Evolutionary conservation across 2,888 invertebrate genomes (phyloP).

Genomic region (Euplexia lucipara): DNA sequence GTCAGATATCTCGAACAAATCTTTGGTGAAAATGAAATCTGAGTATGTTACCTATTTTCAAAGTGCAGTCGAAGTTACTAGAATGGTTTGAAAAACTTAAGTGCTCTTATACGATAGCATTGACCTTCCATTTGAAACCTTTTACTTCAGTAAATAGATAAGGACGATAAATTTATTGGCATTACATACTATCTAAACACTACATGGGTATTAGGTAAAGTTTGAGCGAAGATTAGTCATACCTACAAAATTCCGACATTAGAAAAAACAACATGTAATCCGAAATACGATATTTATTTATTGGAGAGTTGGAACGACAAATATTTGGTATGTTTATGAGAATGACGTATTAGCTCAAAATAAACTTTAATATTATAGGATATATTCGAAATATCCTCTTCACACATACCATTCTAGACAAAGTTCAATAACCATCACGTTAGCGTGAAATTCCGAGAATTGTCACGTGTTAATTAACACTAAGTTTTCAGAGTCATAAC

Average conservation of each 20-base stretch:
- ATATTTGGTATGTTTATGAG: slow-evolving; percentile 41
- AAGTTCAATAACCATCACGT: slow-evolving; percentile 34
- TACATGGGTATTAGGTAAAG: neutral
- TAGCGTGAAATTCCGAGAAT: slow-evolving; percentile 11
- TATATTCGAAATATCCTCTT: slow-evolving; percentile 28
- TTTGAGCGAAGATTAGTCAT: slow-evolving; percentile 30
- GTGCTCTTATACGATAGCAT: slow-evolving; percentile 6
- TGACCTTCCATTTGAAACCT: slow-evolving; percentile 5
- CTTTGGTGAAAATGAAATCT: too few species aligned
- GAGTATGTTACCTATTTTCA: neutral
- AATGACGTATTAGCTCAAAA: slow-evolving; percentile 48
- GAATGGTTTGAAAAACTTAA: neutral
- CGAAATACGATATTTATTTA: slow-evolving; percentile 26
- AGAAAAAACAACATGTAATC: slow-evolving; percentile 7
- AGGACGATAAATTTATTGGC: slow-evolving; percentile 10
- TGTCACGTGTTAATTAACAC: slow-evolving; percentile 17
- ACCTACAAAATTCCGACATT: slow-evolving; percentile 19
- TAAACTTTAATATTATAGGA: slow-evolving; percentile 17
- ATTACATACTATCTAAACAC: slow-evolving; percentile 21
- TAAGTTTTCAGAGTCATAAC: slow-evolving; percentile 23
- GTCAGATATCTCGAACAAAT: too few species aligned
- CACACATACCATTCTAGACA: slow-evolving; percentile 3
- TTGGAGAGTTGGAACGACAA: slow-evolving; percentile 39
- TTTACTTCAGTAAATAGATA: slow-evolving; percentile 15
- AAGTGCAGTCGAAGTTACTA: neutral